Base-by-base conservation (phyloP, 92 coral and sea anemone genomes). In the Phymanthus crucifer region DNA sequence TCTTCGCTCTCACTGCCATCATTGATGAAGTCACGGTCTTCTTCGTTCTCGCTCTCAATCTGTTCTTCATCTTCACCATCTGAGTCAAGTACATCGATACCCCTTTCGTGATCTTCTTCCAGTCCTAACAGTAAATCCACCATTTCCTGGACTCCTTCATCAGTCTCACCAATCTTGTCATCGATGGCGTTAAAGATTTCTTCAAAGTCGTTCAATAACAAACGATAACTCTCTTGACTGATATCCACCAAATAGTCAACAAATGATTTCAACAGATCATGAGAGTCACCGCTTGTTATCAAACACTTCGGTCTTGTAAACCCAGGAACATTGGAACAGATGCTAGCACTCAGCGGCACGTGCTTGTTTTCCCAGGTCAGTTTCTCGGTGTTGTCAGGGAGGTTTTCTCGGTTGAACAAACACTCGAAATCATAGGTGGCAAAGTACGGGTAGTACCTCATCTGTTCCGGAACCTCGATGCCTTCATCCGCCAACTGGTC, bases 61-160 rank as follows among this genome's bases (percentile, higher is more conserved):
- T 66, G 70, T 50, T 83, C 82, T 61, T 75, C 81, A 54, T 83
- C 86, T 32, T 83, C 75, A 31, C 66, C 76, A 66, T 74, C 75
- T 1, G 47, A 27, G 1, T 47, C 81, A 9, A 73, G 5, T n/a
- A 73, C 26, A 73, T 73, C 2, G 24, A 73, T 73, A 1, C 34
- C 77, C 0, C 57, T 21, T 2, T 73, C 77, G 0, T 27, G 29
- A 14, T 40, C 77, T 73, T 35, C 77, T 37, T 73, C 29, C 45
- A 35, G 11, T 37, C 26, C 77, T 32, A 24, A 32, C 77, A 35
- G 16, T 35, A 33, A 33, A 9, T 70, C 24, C 8, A 36, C 74
- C 35, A 8, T 33, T 43, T 43, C 48, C 14, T 43, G 48, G 14
- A 10, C 48, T 2, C 14, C 13, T 10, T 10, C 13, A 43, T 17